Percentiles rank a stretch among this genome's conserved stretches.
These are phyloP conservation scores for Choristoneura fumiferana DNA, from an alignment of 1,140 invertebrate species.

Conservation along the genomic window DNA sequence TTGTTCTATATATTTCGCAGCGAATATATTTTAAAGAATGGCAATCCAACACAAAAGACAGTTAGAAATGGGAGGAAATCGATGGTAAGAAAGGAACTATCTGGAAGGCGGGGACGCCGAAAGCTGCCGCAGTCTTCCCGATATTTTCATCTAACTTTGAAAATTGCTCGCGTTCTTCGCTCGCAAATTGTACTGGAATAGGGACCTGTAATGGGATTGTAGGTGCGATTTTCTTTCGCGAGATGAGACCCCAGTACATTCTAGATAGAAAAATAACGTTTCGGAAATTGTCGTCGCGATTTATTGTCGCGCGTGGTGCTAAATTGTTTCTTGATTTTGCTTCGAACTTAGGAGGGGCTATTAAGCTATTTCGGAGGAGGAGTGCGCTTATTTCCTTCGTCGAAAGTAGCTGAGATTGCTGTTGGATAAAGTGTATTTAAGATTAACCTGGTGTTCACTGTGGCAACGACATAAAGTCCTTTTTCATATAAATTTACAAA, in stretches of 20 bases:
- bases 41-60: conserved; percentile 23
- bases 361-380: neutral
- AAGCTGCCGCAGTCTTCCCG: conserved; percentile 37
- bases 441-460: no score
- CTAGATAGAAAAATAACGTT: conserved; percentile 64
- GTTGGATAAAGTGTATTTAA: no score
- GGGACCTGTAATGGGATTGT: conserved; percentile 73
- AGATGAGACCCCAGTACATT: conserved; percentile 57
- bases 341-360: conserved; percentile 26
- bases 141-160: conserved; percentile 76
- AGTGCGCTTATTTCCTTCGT: conserved; percentile 4
- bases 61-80: conserved; percentile 35
- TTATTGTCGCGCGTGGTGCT: conserved; percentile 55
- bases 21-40: neutral
- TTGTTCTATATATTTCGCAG: no score
- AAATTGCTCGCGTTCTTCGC: conserved; percentile 59
- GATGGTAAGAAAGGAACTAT: conserved; percentile 44
- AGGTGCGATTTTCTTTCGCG: conserved; percentile 67
- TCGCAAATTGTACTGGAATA: conserved; percentile 71
- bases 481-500: no score
- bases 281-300: conserved; percentile 71
- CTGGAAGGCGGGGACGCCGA: conserved; percentile 40
- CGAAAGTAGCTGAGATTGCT: neutral
- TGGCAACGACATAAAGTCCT: no score
- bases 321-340: conserved; percentile 71